Conservation (phyloP, 2,888 invertebrate genomes). For the Reticulitermes lucifugus region DNA sequence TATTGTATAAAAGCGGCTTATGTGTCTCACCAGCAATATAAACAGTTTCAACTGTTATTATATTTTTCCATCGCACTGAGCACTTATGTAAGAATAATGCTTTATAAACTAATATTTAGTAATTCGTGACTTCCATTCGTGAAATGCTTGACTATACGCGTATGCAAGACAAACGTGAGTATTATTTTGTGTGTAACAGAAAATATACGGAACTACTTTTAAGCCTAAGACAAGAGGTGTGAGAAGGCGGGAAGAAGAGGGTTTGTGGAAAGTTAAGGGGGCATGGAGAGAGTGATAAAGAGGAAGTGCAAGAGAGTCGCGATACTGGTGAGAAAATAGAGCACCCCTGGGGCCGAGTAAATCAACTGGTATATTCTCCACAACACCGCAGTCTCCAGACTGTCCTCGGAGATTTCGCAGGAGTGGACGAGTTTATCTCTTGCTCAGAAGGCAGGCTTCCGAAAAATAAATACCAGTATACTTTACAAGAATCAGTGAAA, state of each 20-base stretch:
- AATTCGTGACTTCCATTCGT: too few relatives aligned
- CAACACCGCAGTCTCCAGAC: background rate
- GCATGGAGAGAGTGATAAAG: constrained; percentile 16
- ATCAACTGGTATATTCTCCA: constrained; percentile 14
- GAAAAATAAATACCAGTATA: too few relatives aligned
- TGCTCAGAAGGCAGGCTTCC: too few relatives aligned
- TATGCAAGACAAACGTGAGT: background rate
- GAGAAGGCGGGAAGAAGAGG: background rate
- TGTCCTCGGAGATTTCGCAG: background rate
- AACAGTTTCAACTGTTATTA: too few relatives aligned
- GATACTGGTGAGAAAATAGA: constrained; percentile 31
- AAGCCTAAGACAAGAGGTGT: background rate
- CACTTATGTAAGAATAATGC: too few relatives aligned
- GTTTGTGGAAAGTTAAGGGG: background rate
- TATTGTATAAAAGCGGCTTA: too few relatives aligned
- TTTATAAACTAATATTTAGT: too few relatives aligned
- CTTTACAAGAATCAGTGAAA: too few relatives aligned
- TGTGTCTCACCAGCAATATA: too few relatives aligned
- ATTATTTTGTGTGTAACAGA: background rate
- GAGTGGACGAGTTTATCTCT: background rate
- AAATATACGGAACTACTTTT: constrained; percentile 10
- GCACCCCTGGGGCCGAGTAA: constrained; percentile 4
- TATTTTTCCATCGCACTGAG: too few relatives aligned
- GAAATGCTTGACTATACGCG: too few relatives aligned
- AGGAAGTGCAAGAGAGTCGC: constrained; percentile 15